Evolutionary conservation across 37 sponge, comb jelly and placozoan genomes (phyloP), one percentile per base, ranked within the genome.

Genomic region (Oscarella lobularis): DNA sequence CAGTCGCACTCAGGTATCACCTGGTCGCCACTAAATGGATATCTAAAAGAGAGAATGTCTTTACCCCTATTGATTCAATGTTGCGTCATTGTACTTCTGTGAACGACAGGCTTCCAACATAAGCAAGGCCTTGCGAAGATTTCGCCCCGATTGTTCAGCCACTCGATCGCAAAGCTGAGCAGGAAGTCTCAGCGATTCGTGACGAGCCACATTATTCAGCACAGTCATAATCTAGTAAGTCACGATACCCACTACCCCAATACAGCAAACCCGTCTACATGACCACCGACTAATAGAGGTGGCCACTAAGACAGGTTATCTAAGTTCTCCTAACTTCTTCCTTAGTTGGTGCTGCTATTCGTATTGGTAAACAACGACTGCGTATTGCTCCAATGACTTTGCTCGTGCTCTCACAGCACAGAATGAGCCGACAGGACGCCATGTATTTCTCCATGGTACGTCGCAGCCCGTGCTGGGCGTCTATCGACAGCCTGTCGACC

Each of bases 381-480:
- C 87, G 74, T 65, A 98, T 87, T 76, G 99, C 92, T 33, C 87
- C 89, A 9, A 98, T 94, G 73, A 98, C 92, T 66, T 90, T 98
- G 74, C 99, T 94, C 75, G 96, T 94, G 35, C 86, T 88, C 83
- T 98, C 94, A 48, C 95, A 94, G 80, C 99, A 98, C 73, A 98
- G 87, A 54, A 98, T 88, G 30, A 98, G 83, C 2, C 99, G 84
- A 60, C 99, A 98, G 39, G 89, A 85, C 71, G 85, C 67, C 35
- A 83, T 80, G 83, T 98, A 91, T 79, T 98, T 98, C 87, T 98
- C 99, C 99, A 98, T 98, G 66, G 99, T 98, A 66, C 99, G 83
- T 4, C 99, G 78, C 36, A 98, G 82, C 29, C 92, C 91, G 55
- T 98, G 99, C 77, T 98, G 99, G 35, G 99, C 99, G 32, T 90